These are phyloP conservation scores for Platichthys stellatus DNA, from an alignment of 2,113 vertebrate species.

Conservation along the genomic window DNA sequence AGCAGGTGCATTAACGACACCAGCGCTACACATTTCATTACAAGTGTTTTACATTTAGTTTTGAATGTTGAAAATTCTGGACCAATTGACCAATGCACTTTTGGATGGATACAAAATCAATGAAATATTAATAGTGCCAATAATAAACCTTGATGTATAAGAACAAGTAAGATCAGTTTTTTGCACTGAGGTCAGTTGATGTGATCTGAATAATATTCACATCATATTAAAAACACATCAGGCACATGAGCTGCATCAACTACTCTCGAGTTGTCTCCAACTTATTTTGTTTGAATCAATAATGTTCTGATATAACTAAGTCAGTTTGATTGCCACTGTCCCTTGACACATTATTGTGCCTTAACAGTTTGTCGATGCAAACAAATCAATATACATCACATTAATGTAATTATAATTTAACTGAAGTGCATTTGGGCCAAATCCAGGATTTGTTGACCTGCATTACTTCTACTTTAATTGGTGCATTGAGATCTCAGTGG, in stretches of 20 bases:
- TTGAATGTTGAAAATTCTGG: neutral
- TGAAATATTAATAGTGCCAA: neutral
- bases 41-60: neutral
- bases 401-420: slow-evolving; percentile 34
- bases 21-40: neutral
- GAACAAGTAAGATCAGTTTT: no score
- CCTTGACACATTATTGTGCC: slow-evolving; percentile 1
- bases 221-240: slow-evolving; percentile 10
- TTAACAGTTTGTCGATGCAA: slow-evolving; percentile 11
- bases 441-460: slow-evolving; percentile 31
- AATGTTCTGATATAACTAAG: slow-evolving; percentile 16
- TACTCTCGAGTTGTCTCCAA: neutral
- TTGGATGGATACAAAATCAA: neutral
- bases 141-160: no score
- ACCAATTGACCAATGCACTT: neutral
- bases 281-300: slow-evolving; percentile 28
- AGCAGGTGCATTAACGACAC: neutral
- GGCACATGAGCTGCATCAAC: slow-evolving; percentile 5
- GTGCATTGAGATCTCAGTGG: neutral
- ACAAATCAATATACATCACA: slow-evolving; percentile 39
- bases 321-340: neutral
- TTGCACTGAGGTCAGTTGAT: slow-evolving; percentile 19
- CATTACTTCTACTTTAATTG: slow-evolving; percentile 21
- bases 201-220: slow-evolving; percentile 13
- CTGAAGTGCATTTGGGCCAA: slow-evolving; percentile 17